Conservation (phyloP, 1,140 invertebrate species). For the Pseudomyrmex pallidus region DNA sequence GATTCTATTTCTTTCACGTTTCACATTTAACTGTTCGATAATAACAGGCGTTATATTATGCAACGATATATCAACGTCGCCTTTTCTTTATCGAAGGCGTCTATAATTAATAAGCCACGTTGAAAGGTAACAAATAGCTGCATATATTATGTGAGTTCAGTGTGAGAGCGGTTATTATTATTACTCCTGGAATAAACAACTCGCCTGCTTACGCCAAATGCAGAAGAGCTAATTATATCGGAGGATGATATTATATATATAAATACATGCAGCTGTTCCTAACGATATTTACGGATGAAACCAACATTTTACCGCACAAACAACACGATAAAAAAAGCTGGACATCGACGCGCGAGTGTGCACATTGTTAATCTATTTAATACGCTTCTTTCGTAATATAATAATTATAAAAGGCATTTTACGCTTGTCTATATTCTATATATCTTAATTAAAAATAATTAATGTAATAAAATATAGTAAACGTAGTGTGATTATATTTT, state of each 20-base stretch:
- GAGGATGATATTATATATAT: slow-evolving; percentile 14
- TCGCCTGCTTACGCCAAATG: slow-evolving; percentile 36
- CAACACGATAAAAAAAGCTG: too few species aligned
- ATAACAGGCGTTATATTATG: background rate
- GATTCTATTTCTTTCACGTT: background rate
- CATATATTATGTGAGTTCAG: background rate
- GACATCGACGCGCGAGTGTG: too few species aligned
- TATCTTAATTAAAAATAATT: slow-evolving; percentile 4
- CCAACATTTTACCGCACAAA: background rate
- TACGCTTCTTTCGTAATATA: background rate
- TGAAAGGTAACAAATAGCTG: slow-evolving; percentile 35
- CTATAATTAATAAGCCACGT: slow-evolving; percentile 31
- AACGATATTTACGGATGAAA: slow-evolving; percentile 14
- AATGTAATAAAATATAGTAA: background rate
- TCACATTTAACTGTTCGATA: background rate
- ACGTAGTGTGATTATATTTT: background rate
- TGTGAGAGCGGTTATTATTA: slow-evolving; percentile 40
- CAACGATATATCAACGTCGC: background rate
- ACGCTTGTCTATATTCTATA: too few species aligned
- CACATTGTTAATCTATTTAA: too few species aligned
- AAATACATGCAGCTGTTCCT: background rate
- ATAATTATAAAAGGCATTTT: background rate
- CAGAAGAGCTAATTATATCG: slow-evolving; percentile 50
- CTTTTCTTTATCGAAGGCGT: background rate
- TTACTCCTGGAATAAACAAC: slow-evolving; percentile 48